A percentile compares a stretch with the other conserved stretches of the same genome.
Conservation (phyloP, 2,113 vertebrate species). For the Thalassoma bifasciatum region DNA sequence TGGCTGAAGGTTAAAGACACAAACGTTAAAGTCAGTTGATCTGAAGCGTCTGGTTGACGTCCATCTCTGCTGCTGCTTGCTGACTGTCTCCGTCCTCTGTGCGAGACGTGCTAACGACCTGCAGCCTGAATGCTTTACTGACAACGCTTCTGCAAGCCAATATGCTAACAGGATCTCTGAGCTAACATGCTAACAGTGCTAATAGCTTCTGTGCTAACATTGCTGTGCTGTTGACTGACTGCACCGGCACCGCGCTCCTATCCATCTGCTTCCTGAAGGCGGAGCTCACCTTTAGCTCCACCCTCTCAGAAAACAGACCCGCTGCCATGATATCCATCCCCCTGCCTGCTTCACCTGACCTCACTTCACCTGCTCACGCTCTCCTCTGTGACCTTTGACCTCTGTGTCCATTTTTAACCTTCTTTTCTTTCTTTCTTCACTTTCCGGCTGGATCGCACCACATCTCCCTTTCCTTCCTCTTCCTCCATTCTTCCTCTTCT, state of each 20-base stretch:
- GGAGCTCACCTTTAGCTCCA: not conserved
- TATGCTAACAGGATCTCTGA: slow-evolving; percentile 10
- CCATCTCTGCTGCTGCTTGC: slow-evolving; percentile 52
- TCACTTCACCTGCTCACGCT: slow-evolving; percentile 5
- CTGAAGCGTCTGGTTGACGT: slow-evolving; percentile 4
- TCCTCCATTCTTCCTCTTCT: not conserved
- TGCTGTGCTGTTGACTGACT: slow-evolving; percentile 22
- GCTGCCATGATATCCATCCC: slow-evolving; percentile 44
- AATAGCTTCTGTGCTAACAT: slow-evolving; percentile 28
- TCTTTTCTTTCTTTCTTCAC: slow-evolving; percentile 71
- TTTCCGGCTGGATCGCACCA: slow-evolving; percentile 61
- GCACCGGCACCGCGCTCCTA: slow-evolving; percentile 21
- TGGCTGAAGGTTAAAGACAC: too few species aligned
- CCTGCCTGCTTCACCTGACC: not conserved
- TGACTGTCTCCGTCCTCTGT: slow-evolving; percentile 31
- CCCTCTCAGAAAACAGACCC: slow-evolving; percentile 67
- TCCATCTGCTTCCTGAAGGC: slow-evolving; percentile 42
- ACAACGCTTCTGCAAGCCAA: slow-evolving; percentile 30
- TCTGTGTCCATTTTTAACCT: slow-evolving; percentile 66
- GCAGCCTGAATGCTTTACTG: slow-evolving; percentile 24
- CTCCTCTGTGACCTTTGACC: slow-evolving; percentile 58
- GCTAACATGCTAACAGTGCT: not conserved
- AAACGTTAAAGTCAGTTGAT: too few species aligned
- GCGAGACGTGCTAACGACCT: slow-evolving; percentile 15
- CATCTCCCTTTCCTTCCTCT: not conserved